Evolutionary conservation across 1,140 invertebrate genomes (phyloP).

Genomic region (Scaptomyza pallida): DNA sequence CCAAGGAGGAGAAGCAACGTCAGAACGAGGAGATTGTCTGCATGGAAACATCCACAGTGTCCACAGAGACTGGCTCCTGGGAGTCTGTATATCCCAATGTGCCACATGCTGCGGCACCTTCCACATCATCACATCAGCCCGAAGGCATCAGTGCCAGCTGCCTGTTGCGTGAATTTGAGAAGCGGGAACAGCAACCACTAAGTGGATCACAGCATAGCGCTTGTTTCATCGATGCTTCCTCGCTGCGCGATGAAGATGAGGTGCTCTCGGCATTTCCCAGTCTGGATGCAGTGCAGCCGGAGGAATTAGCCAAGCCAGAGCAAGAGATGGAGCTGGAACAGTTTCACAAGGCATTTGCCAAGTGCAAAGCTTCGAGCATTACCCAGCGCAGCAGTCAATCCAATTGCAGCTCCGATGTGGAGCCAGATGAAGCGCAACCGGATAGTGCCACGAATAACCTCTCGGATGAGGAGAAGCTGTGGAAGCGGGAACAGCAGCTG

Average conservation of each 20-base stretch:
- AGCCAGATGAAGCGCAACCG: conserved; percentile 42
- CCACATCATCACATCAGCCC: background rate
- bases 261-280: conserved; percentile 68
- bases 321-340: conserved; percentile 65
- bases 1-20: conserved; percentile 89
- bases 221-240: conserved; percentile 91
- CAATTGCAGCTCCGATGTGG: conserved; percentile 48
- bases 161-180: conserved; percentile 74
- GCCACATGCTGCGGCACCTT: conserved; percentile 2
- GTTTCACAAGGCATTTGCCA: conserved; percentile 81
- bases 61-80: conserved; percentile 87
- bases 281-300: conserved; percentile 53
- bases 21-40: conserved; percentile 88
- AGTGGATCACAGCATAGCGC: conserved; percentile 69
- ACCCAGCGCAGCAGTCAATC: conserved; percentile 30
- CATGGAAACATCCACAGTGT: conserved; percentile 86
- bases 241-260: conserved; percentile 88
- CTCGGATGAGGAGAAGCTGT: conserved; percentile 84
- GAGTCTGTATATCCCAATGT: conserved; percentile 85
- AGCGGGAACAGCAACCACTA: conserved; percentile 64
- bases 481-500: conserved; percentile 59
- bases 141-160: conserved; percentile 65
- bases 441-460: conserved; percentile 67
- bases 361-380: conserved; percentile 55
- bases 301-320: background rate